phyloP scores from a whole-genome alignment of 2,888 invertebrate genomes.

The Cantharis rufa region DNA sequence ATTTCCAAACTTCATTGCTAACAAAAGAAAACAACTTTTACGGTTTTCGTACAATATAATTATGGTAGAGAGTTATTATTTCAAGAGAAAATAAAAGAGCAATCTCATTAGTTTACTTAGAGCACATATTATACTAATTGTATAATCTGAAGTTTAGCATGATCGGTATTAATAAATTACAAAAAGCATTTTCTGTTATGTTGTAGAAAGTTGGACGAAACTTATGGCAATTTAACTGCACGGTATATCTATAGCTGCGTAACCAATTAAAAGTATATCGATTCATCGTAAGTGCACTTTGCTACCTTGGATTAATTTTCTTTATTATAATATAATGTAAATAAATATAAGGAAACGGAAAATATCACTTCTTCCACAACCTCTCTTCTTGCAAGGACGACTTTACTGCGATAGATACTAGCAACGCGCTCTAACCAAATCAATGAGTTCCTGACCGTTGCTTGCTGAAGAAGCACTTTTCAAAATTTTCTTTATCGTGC shows the following conservation, averaged over 20 bases:
- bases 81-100: background rate
- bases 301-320: background rate
- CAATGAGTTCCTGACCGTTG: constrained; percentile 1
- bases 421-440: background rate
- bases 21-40: background rate
- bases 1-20: background rate
- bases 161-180: background rate
- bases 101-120: background rate
- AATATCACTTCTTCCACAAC: background rate
- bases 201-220: background rate
- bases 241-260: no score
- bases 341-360: background rate
- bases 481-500: background rate
- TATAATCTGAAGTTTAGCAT: background rate
- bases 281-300: background rate
- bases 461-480: background rate
- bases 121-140: background rate
- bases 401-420: background rate
- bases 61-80: no score
- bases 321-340: background rate
- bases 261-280: background rate
- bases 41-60: background rate
- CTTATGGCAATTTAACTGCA: background rate
- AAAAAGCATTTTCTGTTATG: background rate
- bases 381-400: background rate